Conservation (phyloP, 2,113 vertebrate genomes). For the Hoplias malabaricus region DNA sequence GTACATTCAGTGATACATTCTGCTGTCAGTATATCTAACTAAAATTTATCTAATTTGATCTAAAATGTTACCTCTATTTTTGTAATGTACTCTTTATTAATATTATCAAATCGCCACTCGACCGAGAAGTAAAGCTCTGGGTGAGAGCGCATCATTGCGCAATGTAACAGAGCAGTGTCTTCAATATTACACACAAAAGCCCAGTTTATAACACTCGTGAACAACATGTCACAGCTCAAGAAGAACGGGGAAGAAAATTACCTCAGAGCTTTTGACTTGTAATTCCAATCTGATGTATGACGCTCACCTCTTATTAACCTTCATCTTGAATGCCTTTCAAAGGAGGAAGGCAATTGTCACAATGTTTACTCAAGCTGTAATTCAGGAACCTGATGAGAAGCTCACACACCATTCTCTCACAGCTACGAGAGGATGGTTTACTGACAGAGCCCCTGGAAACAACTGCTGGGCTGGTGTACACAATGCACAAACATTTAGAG, state of each 20-base stretch:
- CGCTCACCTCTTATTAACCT: not conserved
- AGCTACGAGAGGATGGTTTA: slow-evolving; percentile 1
- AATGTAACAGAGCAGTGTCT: not conserved
- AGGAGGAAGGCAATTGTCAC: not conserved
- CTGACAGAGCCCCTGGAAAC: not conserved
- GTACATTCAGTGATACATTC: not conserved
- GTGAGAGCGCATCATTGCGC: not conserved
- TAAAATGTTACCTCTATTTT: not conserved
- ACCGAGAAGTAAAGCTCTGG: not conserved
- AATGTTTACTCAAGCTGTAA: slow-evolving; percentile 13
- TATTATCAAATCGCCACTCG: too few relatives aligned
- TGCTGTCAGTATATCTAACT: not conserved
- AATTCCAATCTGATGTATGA: not conserved
- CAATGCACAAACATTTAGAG: not conserved
- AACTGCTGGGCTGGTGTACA: not conserved
- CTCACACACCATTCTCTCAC: not conserved
- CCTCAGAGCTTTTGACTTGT: not conserved
- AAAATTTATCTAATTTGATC: not conserved
- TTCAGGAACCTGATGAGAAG: not conserved
- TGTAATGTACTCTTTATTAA: not conserved
- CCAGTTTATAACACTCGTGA: not conserved
- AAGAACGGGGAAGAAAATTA: not conserved
- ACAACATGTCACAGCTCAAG: not conserved
- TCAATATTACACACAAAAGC: not conserved
- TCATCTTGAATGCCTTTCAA: slow-evolving; percentile 3